A percentile compares a stretch with the other conserved stretches of the same genome.
Conservation (phyloP, 2,888 invertebrate genomes). For the Chymomyza caudatula region DNA sequence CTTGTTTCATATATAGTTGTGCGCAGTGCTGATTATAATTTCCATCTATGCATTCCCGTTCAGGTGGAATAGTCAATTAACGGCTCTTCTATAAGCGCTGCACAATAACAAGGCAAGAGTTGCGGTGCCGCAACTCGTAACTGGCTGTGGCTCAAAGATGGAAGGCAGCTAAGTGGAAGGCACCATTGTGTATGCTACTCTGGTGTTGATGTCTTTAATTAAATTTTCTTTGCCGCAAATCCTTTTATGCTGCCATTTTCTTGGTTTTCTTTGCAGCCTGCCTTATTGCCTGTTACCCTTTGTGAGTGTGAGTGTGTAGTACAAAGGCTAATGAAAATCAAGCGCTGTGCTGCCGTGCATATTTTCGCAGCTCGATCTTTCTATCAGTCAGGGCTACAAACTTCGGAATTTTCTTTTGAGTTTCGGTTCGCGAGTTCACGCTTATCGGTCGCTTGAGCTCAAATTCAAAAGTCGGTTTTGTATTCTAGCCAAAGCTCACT, state of each 20-base stretch:
- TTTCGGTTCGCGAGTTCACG: no score
- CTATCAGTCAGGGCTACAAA: neutral
- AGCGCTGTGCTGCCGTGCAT: slow-evolving; percentile 32
- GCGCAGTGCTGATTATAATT: neutral
- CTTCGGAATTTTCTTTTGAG: no score
- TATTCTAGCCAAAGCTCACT: no score
- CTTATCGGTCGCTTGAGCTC: no score
- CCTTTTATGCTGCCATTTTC: slow-evolving; percentile 60
- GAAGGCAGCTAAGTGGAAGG: neutral
- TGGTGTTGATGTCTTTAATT: slow-evolving; percentile 56
- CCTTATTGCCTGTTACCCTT: slow-evolving; percentile 1
- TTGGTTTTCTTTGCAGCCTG: slow-evolving; percentile 25
- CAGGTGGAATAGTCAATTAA: neutral
- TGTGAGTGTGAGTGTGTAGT: slow-evolving; percentile 1
- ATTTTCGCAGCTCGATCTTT: neutral
- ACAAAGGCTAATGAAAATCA: slow-evolving; percentile 47
- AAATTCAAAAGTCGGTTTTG: no score
- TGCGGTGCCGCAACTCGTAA: neutral
- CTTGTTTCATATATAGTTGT: neutral
- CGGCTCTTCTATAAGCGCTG: neutral
- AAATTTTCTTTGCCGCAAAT: slow-evolving; percentile 61
- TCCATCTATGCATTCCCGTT: neutral
- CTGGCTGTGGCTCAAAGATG: neutral
- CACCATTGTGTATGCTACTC: slow-evolving; percentile 4
- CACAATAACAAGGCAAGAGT: neutral